Evolutionary conservation across 2,113 vertebrate genomes (phyloP), one percentile per base, ranked within the genome.

Genomic region (Lasiurus cinereus): DNA sequence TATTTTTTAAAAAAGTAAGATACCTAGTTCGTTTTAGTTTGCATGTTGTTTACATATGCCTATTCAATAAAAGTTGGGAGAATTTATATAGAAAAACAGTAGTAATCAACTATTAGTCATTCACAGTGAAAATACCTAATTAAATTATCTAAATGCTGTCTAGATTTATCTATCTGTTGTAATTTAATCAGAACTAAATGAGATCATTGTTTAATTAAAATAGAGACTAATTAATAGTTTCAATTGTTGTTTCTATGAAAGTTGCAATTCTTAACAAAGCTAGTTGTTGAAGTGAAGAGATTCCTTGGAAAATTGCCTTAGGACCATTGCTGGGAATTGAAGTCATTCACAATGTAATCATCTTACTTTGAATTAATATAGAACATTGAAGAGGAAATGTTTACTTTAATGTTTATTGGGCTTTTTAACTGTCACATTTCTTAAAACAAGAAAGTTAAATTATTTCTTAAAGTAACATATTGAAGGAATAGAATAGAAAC

Each of bases 151-250:
- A 97, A 98, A 95, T 93, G 39, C 76, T 98, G 69, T 96, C 92
- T 97, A 78, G 91, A 95, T 98, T 96, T 98, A 98, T 97, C 92
- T 97, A 96, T 50, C 59, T 92, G 91, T 96, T 97, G 91, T 85
- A 98, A 97, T 97, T 96, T 96, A 98, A 97, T 97, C 90, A 95
- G 89, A 96, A 83, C 74, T 98, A 97, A 98, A 97, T 93, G 18
- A 46, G 52, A 97, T 95, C 6, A 96, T 95, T 1, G 8, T 95
- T 98, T 98, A 98, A 98, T 98, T 98, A 97, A 97, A 98, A 97
- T 82, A 91, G 74, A 97, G 92, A 83, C 64, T 97, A 98, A 98
- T 97, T 97, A 97, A 97, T 96, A 92, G 91, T 95, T 97, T 95
- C 76, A 84, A 90, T 97, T 98, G 74, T 97, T 98, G 85, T 98